These are phyloP conservation scores for Andrena chrysosceles DNA, from an alignment of 2,888 invertebrate species.

Conservation along the genomic window DNA sequence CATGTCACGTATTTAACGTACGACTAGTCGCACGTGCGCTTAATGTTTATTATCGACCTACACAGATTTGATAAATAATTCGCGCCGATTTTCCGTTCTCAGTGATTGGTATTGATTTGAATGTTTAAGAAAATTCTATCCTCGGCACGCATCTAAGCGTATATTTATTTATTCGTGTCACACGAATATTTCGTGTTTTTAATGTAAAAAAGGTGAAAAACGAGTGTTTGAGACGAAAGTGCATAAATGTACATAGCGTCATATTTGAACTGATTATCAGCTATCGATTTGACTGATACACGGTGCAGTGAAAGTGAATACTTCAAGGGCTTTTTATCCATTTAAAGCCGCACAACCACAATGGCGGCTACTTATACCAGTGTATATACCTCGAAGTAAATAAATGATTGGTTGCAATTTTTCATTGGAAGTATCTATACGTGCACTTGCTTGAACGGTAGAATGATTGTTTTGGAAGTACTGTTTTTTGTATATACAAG, in stretches of 20 bases:
- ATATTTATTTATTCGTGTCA: too few species aligned
- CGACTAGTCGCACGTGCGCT: neutral
- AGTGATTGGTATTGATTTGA: too few species aligned
- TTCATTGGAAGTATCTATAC: neutral
- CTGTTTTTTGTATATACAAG: neutral
- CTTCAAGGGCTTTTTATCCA: conserved; percentile 21
- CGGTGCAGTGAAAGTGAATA: conserved; percentile 20
- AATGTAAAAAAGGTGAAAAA: neutral
- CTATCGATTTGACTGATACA: conserved; percentile 52
- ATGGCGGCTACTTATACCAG: neutral
- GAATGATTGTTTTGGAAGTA: neutral
- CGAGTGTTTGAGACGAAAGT: neutral
- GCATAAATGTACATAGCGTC: conserved; percentile 25
- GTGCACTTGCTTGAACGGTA: neutral
- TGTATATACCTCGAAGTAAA: neutral
- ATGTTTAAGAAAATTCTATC: too few species aligned
- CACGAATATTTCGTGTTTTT: neutral
- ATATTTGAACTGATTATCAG: conserved; percentile 39
- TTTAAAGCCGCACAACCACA: conserved; percentile 18
- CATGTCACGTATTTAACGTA: conserved; percentile 2
- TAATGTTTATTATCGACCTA: conserved; percentile 20
- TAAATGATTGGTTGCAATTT: neutral
- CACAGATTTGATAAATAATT: neutral
- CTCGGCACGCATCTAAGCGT: too few species aligned
- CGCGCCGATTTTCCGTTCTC: neutral